Conservation (phyloP, 2,797 vertebrate genomes). For the Cirrhinus mrigala region DNA sequence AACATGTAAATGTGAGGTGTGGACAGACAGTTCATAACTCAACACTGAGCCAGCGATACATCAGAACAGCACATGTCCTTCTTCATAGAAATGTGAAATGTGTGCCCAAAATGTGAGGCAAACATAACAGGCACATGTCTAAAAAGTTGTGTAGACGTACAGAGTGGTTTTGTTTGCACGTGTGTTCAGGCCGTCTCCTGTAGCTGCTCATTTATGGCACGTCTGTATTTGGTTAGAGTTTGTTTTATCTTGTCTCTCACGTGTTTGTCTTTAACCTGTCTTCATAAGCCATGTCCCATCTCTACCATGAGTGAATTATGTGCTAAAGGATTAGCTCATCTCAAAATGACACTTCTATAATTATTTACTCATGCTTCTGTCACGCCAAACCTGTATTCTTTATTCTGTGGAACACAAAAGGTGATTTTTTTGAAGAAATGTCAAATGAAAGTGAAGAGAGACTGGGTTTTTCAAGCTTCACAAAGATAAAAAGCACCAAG, state of each 20-base stretch:
- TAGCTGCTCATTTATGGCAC: not conserved
- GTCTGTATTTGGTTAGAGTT: constrained; percentile 10
- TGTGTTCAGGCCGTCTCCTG: not conserved
- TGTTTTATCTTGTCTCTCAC: constrained; percentile 26
- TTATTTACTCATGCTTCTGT: not conserved
- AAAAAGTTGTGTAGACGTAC: constrained; percentile 21
- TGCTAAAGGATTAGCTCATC: not conserved
- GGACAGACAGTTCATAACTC: constrained; percentile 18
- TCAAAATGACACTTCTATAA: not conserved
- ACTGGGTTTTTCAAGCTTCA: not conserved
- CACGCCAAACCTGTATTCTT: not conserved
- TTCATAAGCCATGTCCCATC: constrained; percentile 22
- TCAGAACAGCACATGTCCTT: constrained; percentile 25
- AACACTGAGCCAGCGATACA: not conserved
- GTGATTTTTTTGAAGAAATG: not conserved
- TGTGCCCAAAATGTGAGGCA: constrained; percentile 49
- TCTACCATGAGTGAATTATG: constrained; percentile 1
- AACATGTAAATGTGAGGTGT: constrained; percentile 35
- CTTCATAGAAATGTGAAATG: constrained; percentile 54
- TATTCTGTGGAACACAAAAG: not conserved
- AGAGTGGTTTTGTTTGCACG: constrained; percentile 15
- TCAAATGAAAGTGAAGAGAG: not conserved
- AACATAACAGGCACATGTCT: constrained; percentile 39
- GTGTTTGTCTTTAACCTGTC: constrained; percentile 43
- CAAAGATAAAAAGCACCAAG: not conserved